A percentile compares a stretch with the other conserved stretches of the same genome.
phyloP scores from a whole-genome alignment of 2,797 vertebrate genomes.

The Coregonus sp. region DNA sequence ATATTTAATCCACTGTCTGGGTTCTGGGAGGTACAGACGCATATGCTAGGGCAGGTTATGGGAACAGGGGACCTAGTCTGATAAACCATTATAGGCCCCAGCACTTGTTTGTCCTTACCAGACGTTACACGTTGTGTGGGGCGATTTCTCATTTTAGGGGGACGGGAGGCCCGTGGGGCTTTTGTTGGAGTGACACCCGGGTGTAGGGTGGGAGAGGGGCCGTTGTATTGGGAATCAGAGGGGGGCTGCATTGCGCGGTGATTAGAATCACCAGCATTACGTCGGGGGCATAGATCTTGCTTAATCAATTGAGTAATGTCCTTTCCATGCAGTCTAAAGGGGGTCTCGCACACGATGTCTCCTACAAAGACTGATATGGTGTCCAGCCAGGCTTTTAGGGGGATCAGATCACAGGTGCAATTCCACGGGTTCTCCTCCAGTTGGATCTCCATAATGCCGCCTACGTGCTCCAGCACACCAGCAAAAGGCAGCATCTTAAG shows the following conservation, averaged over 20 bases:
- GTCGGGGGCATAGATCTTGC: conserved; percentile 93
- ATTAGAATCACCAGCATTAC: conserved; percentile 80
- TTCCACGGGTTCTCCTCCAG: conserved; percentile 99
- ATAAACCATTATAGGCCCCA: conserved; percentile 98
- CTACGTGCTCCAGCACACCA: conserved; percentile 94
- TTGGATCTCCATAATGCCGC: conserved; percentile 98
- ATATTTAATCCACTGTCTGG: conserved; percentile 93
- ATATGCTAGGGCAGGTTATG: conserved; percentile 87
- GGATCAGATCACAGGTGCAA: conserved; percentile 94
- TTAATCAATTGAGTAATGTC: conserved; percentile 95
- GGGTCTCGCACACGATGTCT: conserved; percentile 96
- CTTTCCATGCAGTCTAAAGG: conserved; percentile 94
- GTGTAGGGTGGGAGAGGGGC: conserved; percentile 83
- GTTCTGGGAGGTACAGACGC: conserved; percentile 92
- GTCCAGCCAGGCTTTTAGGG: conserved; percentile 95
- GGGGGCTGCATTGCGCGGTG: conserved; percentile 78
- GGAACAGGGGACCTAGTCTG: conserved; percentile 95
- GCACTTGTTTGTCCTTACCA: conserved; percentile 91
- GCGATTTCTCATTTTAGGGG: conserved; percentile 90
- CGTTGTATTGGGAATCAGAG: conserved; percentile 80
- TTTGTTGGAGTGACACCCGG: conserved; percentile 85
- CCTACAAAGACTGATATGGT: conserved; percentile 96
- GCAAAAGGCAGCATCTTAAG: conserved; percentile 94
- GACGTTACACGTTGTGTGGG: conserved; percentile 89
- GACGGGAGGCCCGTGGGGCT: conserved; percentile 87